Evolutionary conservation across 2,888 invertebrate genomes (phyloP), one percentile per base, ranked within the genome.

Genomic region (Apotomis betuletana): DNA sequence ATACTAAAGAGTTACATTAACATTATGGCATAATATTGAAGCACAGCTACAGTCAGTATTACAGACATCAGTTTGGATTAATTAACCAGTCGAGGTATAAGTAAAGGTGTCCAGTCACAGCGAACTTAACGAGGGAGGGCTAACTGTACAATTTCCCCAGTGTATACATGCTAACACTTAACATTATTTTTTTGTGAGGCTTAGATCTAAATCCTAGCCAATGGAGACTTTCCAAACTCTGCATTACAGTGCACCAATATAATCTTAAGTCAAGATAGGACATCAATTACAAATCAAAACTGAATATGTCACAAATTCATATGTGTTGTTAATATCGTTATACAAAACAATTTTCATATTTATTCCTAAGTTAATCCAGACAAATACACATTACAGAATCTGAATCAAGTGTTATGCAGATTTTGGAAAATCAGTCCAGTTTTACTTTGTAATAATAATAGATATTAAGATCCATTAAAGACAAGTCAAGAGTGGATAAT

Each of bases 141-240:
- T 93, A 93, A 92, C 92, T 93, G 93, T 93, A 93, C 93, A 93
- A 92, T 92, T 64, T 92, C 92, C 92, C 92, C 83, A 80, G 87
- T 91, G 90, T 86, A 92, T 92, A 92, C 91, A 90, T 88, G 90
- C 92, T 93, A 92, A 93, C 92, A 92, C 92, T 92, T 93, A 92
- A 92, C 87, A 91, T 91, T 92, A 91, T 89, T 89, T 89, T 90
- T 83, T 80, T 84, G 67, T 71, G 87, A 88, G 92, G 91, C 91
- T 89, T 88, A 90, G 90, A 89, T 85, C 88, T 89, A 91, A 89
- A 90, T 87, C 89, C 88, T 90, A 91, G 89, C 90, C 90, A 87
- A 87, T 82, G 90, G 90, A 88, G 84, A 90, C 91, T 92, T 92
- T 92, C 92, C 92, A 92, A 92, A 93, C 83, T 89, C 92, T 92